Percentiles rank a stretch among this genome's conserved stretches.
Evolutionary conservation across 2,797 vertebrate species (phyloP).

Genomic region (Rhodeus uyekii): DNA sequence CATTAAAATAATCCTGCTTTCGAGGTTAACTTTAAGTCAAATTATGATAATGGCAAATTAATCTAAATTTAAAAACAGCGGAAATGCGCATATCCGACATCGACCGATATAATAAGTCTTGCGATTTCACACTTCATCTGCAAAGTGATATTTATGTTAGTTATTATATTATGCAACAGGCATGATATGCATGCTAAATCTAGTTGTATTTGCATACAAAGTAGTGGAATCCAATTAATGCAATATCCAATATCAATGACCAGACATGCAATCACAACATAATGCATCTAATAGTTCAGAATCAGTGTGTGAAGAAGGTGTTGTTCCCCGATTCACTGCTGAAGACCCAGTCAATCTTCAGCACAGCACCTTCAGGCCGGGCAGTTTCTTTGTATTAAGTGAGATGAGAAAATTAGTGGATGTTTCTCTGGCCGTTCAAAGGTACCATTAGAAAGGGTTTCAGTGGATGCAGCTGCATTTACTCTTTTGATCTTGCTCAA

Average conservation of each 20-base stretch:
- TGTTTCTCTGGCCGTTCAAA: conserved; percentile 40
- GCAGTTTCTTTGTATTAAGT: not conserved
- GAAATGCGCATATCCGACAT: not conserved
- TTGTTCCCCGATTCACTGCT: not conserved
- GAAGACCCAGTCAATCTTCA: not conserved
- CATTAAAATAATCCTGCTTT: not conserved
- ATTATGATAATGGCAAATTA: not conserved
- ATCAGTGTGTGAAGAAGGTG: too few species aligned
- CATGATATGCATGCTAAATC: not conserved
- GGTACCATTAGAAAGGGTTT: conserved; percentile 47
- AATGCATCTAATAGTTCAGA: too few species aligned
- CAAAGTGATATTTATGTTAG: not conserved
- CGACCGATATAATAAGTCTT: not conserved
- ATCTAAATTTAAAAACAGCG: not conserved
- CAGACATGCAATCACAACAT: too few species aligned
- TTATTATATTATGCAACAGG: not conserved
- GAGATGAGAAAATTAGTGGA: conserved; percentile 26
- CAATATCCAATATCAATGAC: not conserved
- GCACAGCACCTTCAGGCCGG: not conserved
- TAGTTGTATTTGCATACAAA: too few species aligned
- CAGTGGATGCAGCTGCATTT: conserved; percentile 37
- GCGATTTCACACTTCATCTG: not conserved
- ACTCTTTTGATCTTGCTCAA: conserved; percentile 52
- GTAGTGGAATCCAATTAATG: not conserved
- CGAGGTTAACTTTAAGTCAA: not conserved